Percentiles rank a stretch among this genome's conserved stretches.
These are phyloP conservation scores for Trichogramma dendrolimi DNA, from an alignment of 2,888 invertebrate species.

Conservation along the genomic window DNA sequence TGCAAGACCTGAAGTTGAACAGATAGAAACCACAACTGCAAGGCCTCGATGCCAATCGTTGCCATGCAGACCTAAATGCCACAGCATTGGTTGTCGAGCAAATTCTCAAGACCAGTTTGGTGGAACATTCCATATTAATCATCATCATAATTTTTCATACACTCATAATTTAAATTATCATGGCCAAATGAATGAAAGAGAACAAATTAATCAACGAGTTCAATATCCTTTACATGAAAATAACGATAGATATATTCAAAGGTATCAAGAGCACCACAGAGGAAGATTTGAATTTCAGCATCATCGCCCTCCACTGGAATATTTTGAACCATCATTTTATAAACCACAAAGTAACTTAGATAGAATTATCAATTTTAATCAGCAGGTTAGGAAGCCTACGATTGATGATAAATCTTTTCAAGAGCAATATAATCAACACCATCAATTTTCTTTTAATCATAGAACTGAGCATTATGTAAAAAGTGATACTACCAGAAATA, in stretches of 20 bases:
- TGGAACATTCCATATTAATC: constrained; percentile 20
- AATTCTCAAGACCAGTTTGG: constrained; percentile 16
- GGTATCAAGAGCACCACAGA: constrained; percentile 1
- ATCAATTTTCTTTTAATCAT: neutral
- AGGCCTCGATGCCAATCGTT: neutral
- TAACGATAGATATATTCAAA: constrained; percentile 2
- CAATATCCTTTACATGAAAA: constrained; percentile 21
- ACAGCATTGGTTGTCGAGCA: neutral
- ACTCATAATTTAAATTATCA: constrained; percentile 11
- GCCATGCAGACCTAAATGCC: neutral
- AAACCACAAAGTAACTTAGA: constrained; percentile 4
- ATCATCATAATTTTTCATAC: constrained; percentile 5
- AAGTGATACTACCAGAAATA: neutral
- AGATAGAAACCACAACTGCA: neutral
- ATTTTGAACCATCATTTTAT: constrained; percentile 2
- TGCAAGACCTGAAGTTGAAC: neutral
- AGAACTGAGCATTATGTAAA: neutral
- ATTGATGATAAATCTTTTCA: constrained; percentile 5
- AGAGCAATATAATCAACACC: constrained; percentile 4
- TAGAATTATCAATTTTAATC: constrained; percentile 31
- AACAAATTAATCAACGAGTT: constrained; percentile 21
- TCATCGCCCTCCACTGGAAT: neutral
- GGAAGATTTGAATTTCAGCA: constrained; percentile 3
- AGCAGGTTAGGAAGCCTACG: constrained; percentile 23
- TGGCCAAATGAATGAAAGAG: constrained; percentile 13